phyloP scores from a whole-genome alignment of 2,113 vertebrate genomes.

The Phalacrocorax brasilianus region DNA sequence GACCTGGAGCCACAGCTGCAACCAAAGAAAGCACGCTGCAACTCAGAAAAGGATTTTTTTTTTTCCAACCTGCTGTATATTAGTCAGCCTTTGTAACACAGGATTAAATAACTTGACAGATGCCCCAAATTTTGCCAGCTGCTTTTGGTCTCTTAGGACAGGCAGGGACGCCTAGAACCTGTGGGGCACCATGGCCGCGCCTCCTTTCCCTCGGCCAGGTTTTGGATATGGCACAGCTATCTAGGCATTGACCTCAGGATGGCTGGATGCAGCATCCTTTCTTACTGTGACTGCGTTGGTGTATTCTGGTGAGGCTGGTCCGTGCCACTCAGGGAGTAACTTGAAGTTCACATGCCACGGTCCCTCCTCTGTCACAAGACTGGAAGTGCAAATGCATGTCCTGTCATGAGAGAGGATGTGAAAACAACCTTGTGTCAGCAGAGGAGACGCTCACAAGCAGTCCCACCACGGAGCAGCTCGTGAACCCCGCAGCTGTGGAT shows the following conservation, averaged over 20 bases:
- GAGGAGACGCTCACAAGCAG: not conserved
- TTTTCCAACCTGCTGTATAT: not conserved
- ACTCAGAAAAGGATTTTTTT: not conserved
- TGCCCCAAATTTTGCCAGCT: not conserved
- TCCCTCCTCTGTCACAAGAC: not conserved
- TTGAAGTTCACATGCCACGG: not conserved
- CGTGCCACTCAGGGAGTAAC: not conserved
- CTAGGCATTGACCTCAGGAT: not conserved
- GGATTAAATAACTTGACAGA: not conserved
- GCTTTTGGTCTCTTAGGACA: not conserved
- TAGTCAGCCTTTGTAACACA: not conserved
- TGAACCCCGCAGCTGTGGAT: not conserved
- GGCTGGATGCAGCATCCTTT: not conserved
- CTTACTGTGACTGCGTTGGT: fast-evolving
- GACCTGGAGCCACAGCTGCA: not conserved
- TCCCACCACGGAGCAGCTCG: not conserved
- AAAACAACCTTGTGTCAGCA: not conserved
- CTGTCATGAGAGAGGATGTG: not conserved
- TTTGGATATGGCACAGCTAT: not conserved
- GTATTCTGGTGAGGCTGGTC: not conserved
- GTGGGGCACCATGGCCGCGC: not conserved
- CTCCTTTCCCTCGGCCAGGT: not conserved
- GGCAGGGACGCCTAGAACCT: not conserved
- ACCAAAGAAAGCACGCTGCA: not conserved
- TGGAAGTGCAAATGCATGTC: not conserved